Percentiles rank a stretch among this genome's conserved stretches.
Conservation (phyloP, 2,113 vertebrate genomes). For the Morone saxatilis region DNA sequence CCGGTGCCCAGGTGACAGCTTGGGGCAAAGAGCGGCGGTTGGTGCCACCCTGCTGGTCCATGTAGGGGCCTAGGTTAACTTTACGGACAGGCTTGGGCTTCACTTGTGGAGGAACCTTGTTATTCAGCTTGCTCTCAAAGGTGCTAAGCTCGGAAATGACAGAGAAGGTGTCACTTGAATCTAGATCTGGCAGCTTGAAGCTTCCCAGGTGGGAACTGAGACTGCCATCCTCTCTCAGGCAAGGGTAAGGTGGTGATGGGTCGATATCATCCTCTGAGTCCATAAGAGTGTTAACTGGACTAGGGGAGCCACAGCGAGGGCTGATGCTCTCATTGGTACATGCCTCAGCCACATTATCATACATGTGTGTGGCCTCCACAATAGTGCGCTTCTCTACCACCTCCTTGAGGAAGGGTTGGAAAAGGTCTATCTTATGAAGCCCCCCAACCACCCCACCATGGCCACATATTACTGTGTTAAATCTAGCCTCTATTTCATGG, state of each 20-base stretch:
- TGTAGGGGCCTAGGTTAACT: slow-evolving; percentile 85
- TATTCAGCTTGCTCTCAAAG: slow-evolving; percentile 93
- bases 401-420: slow-evolving; percentile 93
- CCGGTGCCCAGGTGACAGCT: slow-evolving; percentile 87
- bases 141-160: slow-evolving; percentile 88
- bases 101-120: slow-evolving; percentile 93
- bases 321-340: slow-evolving; percentile 90
- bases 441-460: slow-evolving; percentile 86
- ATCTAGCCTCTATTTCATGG: slow-evolving; percentile 92
- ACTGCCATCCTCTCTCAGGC: slow-evolving; percentile 86
- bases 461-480: slow-evolving; percentile 87
- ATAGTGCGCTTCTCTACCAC: slow-evolving; percentile 93
- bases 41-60: slow-evolving; percentile 85
- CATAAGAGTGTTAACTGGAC: slow-evolving; percentile 88
- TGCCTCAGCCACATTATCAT: slow-evolving; percentile 93
- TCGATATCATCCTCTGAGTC: slow-evolving; percentile 95
- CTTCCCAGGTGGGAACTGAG: slow-evolving; percentile 84
- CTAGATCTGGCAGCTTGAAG: slow-evolving; percentile 91
- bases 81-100: slow-evolving; percentile 92
- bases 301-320: slow-evolving; percentile 92
- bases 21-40: slow-evolving; percentile 89
- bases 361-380: slow-evolving; percentile 95
- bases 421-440: slow-evolving; percentile 91
- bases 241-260: slow-evolving; percentile 83
- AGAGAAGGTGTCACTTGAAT: slow-evolving; percentile 88